phyloP scores from a whole-genome alignment of 1,140 invertebrate species.

The Cryptotermes secundus region DNA sequence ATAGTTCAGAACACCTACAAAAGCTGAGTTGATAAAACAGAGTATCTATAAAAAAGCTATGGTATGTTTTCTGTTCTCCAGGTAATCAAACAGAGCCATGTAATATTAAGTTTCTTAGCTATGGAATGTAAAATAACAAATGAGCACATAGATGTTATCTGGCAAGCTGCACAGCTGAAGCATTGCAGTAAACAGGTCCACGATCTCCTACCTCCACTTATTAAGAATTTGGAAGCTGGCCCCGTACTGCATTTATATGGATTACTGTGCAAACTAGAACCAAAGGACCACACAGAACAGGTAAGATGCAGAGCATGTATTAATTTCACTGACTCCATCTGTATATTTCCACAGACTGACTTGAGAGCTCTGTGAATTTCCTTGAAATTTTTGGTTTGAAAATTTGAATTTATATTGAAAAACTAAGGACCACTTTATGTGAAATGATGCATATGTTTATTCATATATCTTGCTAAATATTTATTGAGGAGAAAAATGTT shows the following conservation, averaged over 20 bases:
- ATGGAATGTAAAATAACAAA: conserved; percentile 87
- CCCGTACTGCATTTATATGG: conserved; percentile 86
- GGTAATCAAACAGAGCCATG: conserved; percentile 92
- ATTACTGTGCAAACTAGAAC: conserved; percentile 78
- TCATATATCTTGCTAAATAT: too few relatives aligned
- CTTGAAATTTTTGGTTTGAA: too few relatives aligned
- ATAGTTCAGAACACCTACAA: too few relatives aligned
- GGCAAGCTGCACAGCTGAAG: conserved; percentile 90
- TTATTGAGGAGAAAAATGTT: too few relatives aligned
- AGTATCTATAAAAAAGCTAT: neutral
- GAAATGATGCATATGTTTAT: too few relatives aligned
- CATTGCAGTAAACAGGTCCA: conserved; percentile 92
- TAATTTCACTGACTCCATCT: too few relatives aligned
- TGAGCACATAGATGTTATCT: conserved; percentile 90
- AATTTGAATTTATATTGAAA: too few relatives aligned
- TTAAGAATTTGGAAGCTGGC: conserved; percentile 84
- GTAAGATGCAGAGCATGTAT: conserved; percentile 42
- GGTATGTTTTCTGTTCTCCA: conserved; percentile 44
- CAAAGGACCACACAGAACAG: conserved; percentile 90
- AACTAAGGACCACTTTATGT: too few relatives aligned
- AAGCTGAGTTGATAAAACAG: too few relatives aligned
- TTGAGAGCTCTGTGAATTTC: too few relatives aligned
- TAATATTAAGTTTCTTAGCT: conserved; percentile 88
- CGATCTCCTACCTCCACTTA: conserved; percentile 83
- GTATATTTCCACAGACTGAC: too few relatives aligned